Conservation (phyloP, 2,797 vertebrate species). For the Enteromius fasciolatus region DNA sequence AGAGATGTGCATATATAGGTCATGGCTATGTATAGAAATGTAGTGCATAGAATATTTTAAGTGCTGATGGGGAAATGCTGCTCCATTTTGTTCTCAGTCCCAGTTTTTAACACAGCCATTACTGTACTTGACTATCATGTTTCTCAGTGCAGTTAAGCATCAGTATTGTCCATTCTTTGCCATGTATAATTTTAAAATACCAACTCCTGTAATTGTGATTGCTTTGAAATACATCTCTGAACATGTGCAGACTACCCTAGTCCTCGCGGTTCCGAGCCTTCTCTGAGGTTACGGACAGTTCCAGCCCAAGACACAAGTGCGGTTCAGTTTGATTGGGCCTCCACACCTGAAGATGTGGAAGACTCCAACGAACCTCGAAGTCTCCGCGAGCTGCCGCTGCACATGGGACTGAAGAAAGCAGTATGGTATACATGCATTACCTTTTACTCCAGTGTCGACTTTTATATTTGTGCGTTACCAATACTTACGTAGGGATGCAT, state of each 20-base stretch:
- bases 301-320: conserved; percentile 40
- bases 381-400: conserved; percentile 67
- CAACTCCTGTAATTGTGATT: background rate
- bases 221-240: conserved; percentile 12
- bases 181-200: background rate
- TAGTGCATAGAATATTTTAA: conserved; percentile 16
- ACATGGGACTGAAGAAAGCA: conserved; percentile 75
- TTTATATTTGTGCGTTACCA: background rate
- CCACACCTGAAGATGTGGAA: conserved; percentile 33
- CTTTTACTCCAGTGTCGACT: background rate
- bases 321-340: conserved; percentile 66
- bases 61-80: background rate
- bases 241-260: conserved; percentile 45
- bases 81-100: conserved; percentile 14
- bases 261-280: conserved; percentile 57
- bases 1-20: background rate
- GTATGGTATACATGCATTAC: conserved; percentile 6
- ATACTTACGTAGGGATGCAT: background rate
- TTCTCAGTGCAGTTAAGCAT: background rate
- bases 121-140: background rate
- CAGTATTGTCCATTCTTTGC: background rate
- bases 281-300: conserved; percentile 61
- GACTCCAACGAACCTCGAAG: conserved; percentile 49
- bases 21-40: conserved; percentile 29
- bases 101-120: background rate